Evolutionary conservation across 2,113 vertebrate genomes (phyloP).

Genomic region (Eulemur macaco): DNA sequence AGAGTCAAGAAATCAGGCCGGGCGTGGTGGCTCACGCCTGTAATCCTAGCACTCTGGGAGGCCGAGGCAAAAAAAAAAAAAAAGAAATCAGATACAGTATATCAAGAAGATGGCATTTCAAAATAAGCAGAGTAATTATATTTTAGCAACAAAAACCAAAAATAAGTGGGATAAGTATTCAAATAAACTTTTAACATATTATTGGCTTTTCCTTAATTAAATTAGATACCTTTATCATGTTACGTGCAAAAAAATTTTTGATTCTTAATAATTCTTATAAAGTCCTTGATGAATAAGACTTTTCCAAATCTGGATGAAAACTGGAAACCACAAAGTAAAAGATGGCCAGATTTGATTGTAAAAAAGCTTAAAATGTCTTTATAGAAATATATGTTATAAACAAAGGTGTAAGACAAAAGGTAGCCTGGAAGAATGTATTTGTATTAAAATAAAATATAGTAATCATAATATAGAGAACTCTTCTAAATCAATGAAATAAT

Average conservation of each 20-base stretch:
- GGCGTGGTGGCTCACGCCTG: no score
- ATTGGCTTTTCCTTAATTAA: neutral
- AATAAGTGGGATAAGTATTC: neutral
- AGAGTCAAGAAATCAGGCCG: neutral
- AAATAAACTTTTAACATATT: neutral
- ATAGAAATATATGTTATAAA: neutral
- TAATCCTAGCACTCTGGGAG: no score
- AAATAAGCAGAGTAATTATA: neutral
- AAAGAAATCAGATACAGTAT: neutral
- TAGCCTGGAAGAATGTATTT: neutral
- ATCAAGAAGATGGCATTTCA: neutral
- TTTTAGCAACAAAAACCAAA: neutral
- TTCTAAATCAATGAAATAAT: neutral
- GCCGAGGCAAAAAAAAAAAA: no score
- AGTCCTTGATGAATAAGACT: neutral
- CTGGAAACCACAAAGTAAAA: neutral
- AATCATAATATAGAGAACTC: neutral
- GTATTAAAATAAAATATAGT: neutral
- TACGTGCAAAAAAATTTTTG: neutral
- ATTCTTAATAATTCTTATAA: neutral
- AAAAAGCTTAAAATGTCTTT: neutral
- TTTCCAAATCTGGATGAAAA: conserved; percentile 6
- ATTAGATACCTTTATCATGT: neutral
- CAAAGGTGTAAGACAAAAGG: neutral
- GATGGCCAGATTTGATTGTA: neutral